phyloP scores from a whole-genome alignment of 2,797 vertebrate species.

The Pseudomugil gertrudae region DNA sequence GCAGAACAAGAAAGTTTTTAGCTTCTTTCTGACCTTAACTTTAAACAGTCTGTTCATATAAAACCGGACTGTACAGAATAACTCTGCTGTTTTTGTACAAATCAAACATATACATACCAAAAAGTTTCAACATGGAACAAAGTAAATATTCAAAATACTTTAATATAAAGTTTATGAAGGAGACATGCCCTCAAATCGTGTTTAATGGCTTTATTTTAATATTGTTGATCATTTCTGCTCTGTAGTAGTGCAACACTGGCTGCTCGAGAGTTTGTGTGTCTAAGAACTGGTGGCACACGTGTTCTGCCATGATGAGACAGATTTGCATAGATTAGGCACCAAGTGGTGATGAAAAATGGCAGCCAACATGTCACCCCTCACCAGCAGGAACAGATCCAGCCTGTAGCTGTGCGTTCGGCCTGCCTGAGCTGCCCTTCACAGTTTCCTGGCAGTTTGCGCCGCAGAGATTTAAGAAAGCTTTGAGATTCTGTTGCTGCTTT shows the following conservation, averaged over 20 bases:
- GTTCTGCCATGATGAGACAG: slow-evolving; percentile 70
- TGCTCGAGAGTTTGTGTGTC: slow-evolving; percentile 34
- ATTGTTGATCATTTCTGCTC: slow-evolving; percentile 4
- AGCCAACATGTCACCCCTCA: slow-evolving; percentile 70
- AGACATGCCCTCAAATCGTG: neutral
- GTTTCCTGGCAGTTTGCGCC: slow-evolving; percentile 52
- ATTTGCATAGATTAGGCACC: slow-evolving; percentile 77
- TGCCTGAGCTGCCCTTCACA: slow-evolving; percentile 49
- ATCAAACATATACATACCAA: neutral
- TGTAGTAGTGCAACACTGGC: slow-evolving; percentile 30
- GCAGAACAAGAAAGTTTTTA: neutral
- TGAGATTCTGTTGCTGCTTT: slow-evolving; percentile 42
- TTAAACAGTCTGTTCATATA: no score
- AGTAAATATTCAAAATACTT: neutral
- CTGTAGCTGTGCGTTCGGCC: slow-evolving; percentile 42
- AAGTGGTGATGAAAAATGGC: slow-evolving; percentile 68
- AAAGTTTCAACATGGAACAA: neutral
- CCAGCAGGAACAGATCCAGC: slow-evolving; percentile 68
- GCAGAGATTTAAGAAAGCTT: slow-evolving; percentile 45
- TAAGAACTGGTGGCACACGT: slow-evolving; percentile 54
- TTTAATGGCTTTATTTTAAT: neutral
- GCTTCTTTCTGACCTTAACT: no score
- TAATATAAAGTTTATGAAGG: neutral
- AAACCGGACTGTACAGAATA: no score
- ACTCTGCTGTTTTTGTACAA: neutral